Evolutionary conservation across 2,888 invertebrate species (phyloP).

Genomic region (Rhaphigaster nebulosa): DNA sequence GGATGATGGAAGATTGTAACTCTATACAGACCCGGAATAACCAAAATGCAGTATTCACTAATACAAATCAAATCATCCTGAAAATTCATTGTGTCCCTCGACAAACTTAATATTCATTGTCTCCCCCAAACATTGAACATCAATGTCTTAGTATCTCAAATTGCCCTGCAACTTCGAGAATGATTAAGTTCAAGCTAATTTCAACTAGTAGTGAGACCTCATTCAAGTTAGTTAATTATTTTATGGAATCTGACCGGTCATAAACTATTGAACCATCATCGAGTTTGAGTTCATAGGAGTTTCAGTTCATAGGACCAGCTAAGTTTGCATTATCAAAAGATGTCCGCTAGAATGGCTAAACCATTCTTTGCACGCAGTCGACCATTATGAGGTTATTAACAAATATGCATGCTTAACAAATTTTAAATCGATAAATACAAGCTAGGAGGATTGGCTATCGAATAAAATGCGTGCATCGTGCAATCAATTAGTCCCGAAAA

Average conservation of each 20-base stretch:
- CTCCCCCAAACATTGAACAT: neutral
- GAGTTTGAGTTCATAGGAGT: neutral
- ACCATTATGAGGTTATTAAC: neutral
- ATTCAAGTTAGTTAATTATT: neutral
- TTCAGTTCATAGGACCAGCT: neutral
- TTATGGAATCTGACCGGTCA: conserved; percentile 9
- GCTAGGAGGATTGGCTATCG: neutral
- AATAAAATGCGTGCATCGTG: too few relatives aligned
- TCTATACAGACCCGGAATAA: too few relatives aligned
- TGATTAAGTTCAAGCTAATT: neutral
- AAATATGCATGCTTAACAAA: neutral
- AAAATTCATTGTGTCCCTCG: neutral
- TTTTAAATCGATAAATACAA: neutral
- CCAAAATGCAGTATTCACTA: too few relatives aligned
- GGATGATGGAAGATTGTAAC: too few relatives aligned
- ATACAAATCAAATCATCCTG: neutral
- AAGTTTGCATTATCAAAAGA: neutral
- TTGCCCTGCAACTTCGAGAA: neutral
- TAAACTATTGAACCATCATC: neutral
- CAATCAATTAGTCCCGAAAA: too few relatives aligned
- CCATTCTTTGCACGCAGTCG: neutral
- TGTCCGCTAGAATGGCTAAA: neutral
- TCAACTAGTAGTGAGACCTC: neutral
- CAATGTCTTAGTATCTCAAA: neutral
- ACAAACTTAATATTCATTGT: neutral